Evolutionary conservation across 2,888 invertebrate genomes (phyloP).

Genomic region (Asteroscopus sphinx): DNA sequence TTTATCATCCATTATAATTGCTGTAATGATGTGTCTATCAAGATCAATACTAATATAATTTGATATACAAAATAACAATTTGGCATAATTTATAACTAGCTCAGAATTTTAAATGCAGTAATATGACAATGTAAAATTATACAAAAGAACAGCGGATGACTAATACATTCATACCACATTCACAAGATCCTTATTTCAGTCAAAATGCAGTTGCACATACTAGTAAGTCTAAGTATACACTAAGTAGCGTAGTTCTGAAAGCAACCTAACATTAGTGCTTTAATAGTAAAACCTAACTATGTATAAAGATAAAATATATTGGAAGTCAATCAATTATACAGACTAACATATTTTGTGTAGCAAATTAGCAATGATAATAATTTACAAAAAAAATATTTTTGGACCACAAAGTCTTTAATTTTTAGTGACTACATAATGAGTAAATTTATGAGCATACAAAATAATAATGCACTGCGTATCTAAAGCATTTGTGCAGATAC

Average conservation of each 20-base stretch:
- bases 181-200: constrained; percentile 85
- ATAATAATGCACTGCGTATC: constrained; percentile 59
- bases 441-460: constrained; percentile 59
- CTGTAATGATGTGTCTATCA: constrained; percentile 61
- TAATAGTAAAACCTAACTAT: constrained; percentile 71
- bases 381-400: constrained; percentile 73
- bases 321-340: constrained; percentile 76
- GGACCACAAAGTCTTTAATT: constrained; percentile 86
- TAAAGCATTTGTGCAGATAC: constrained; percentile 64
- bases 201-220: constrained; percentile 82
- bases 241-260: constrained; percentile 83
- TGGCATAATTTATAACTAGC: constrained; percentile 84
- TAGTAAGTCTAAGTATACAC: constrained; percentile 75
- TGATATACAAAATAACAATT: constrained; percentile 85
- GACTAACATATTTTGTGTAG: constrained; percentile 51
- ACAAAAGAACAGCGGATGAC: constrained; percentile 76
- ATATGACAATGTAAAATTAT: constrained; percentile 80
- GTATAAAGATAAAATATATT: constrained; percentile 69
- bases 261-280: constrained; percentile 86
- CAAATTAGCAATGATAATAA: constrained; percentile 48
- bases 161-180: constrained; percentile 84
- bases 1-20: constrained; percentile 52
- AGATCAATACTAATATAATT: constrained; percentile 71
- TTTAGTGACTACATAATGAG: constrained; percentile 57
- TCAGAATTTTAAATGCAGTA: constrained; percentile 84